Evolutionary conservation across 2,888 invertebrate species (phyloP).

Genomic region (Dryadula phaetusa): DNA sequence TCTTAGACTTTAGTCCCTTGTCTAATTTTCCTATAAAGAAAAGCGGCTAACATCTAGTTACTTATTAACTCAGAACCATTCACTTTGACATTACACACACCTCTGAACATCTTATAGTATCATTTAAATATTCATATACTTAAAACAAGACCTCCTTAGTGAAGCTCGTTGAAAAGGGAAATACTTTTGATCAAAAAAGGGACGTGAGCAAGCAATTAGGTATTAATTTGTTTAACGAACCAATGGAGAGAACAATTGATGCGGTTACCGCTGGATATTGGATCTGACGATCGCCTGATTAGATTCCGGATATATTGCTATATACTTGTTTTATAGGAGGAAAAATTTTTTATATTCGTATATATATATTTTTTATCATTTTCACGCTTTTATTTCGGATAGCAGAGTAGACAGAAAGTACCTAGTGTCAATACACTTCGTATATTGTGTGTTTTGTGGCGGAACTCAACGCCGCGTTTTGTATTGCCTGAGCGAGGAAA

Average conservation of each 20-base stretch:
- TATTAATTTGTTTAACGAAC: slow-evolving; percentile 62
- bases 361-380: too few relatives aligned
- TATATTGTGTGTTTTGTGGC: too few relatives aligned
- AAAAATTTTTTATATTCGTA: background rate
- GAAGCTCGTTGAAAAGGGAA: slow-evolving; percentile 23
- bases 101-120: slow-evolving; percentile 10
- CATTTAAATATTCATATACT: slow-evolving; percentile 1
- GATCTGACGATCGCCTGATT: slow-evolving; percentile 45
- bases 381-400: too few relatives aligned
- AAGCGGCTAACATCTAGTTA: too few relatives aligned
- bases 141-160: slow-evolving; percentile 8
- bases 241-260: slow-evolving; percentile 58
- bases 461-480: too few relatives aligned
- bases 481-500: too few relatives aligned
- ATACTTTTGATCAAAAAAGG: slow-evolving; percentile 32
- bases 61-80: too few relatives aligned
- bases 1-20: too few relatives aligned
- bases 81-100: too few relatives aligned
- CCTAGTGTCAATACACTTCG: too few relatives aligned
- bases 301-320: slow-evolving; percentile 35
- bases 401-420: too few relatives aligned
- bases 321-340: background rate
- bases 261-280: slow-evolving; percentile 53
- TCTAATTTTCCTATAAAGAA: too few relatives aligned
- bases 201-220: slow-evolving; percentile 55